These are phyloP conservation scores for Pristis pectinata DNA, from an alignment of 2,797 vertebrate species.

Conservation along the genomic window DNA sequence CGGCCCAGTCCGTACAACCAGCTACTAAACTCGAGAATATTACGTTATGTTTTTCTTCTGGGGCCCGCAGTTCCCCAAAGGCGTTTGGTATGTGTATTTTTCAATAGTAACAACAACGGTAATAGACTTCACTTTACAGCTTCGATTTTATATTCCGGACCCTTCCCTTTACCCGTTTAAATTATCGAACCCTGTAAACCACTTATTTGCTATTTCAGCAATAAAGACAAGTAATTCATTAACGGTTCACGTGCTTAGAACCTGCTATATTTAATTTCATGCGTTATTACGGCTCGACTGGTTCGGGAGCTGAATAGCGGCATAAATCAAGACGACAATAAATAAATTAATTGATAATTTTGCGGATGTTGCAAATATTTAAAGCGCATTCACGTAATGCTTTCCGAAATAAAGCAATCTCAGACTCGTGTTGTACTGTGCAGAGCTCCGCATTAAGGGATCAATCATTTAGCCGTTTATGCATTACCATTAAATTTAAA, in stretches of 20 bases:
- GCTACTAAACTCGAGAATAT: neutral
- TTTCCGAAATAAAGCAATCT: neutral
- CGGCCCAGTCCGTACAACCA: neutral
- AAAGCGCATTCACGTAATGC: neutral
- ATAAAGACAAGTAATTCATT: neutral
- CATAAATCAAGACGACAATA: neutral
- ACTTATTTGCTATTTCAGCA: neutral
- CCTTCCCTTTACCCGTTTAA: too few relatives aligned
- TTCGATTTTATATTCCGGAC: neutral
- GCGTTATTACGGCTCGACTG: too few relatives aligned
- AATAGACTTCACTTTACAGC: neutral
- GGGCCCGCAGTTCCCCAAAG: neutral
- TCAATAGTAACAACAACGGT: neutral
- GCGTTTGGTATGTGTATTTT: neutral
- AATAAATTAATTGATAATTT: neutral
- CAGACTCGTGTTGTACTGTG: neutral
- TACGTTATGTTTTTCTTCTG: neutral
- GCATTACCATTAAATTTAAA: neutral
- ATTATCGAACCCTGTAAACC: neutral
- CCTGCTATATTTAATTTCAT: neutral
- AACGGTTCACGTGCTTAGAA: neutral
- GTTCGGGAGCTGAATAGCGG: too few relatives aligned
- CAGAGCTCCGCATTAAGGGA: neutral
- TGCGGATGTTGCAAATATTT: neutral
- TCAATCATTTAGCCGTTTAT: neutral